Percentiles rank a stretch among this genome's conserved stretches.
phyloP scores from a whole-genome alignment of 1,140 invertebrate genomes.

The Panagrolaimus sp. region DNA sequence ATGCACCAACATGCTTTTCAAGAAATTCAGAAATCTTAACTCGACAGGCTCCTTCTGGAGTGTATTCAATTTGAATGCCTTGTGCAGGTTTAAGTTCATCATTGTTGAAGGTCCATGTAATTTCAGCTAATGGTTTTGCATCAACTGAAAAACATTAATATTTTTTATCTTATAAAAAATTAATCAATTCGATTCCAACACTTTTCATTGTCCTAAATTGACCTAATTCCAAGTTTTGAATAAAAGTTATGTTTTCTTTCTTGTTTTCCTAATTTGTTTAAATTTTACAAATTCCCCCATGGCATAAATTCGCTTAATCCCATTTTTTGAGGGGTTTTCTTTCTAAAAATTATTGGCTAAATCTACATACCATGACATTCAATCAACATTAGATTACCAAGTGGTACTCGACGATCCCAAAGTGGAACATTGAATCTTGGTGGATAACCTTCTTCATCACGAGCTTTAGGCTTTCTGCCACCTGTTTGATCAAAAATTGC shows the following conservation, averaged over 20 bases:
- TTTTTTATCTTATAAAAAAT: no score
- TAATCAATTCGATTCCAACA: no score
- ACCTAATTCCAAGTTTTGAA: no score
- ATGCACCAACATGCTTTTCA: slow-evolving; percentile 81
- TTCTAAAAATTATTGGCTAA: no score
- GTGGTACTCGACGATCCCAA: slow-evolving; percentile 55
- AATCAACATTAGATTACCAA: slow-evolving; percentile 46
- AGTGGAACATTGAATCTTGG: slow-evolving; percentile 57
- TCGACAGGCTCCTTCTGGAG: slow-evolving; percentile 81
- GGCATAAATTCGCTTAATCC: no score
- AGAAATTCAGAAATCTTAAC: slow-evolving; percentile 77
- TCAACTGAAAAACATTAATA: no score
- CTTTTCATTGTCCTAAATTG: no score
- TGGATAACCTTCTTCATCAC: slow-evolving; percentile 47
- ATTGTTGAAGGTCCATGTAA: slow-evolving; percentile 42
- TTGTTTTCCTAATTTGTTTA: no score
- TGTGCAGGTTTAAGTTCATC: slow-evolving; percentile 64
- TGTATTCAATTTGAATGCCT: slow-evolving; percentile 68
- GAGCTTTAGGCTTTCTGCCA: slow-evolving; percentile 24
- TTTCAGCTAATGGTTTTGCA: slow-evolving; percentile 54
- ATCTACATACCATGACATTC: slow-evolving; percentile 58
- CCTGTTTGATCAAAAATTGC: slow-evolving; percentile 47
- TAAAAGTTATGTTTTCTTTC: no score
- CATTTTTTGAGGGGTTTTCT: no score
- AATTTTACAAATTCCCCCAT: no score